Base-by-base conservation (phyloP, 2,113 vertebrate species). In the Bufo bufo region DNA sequence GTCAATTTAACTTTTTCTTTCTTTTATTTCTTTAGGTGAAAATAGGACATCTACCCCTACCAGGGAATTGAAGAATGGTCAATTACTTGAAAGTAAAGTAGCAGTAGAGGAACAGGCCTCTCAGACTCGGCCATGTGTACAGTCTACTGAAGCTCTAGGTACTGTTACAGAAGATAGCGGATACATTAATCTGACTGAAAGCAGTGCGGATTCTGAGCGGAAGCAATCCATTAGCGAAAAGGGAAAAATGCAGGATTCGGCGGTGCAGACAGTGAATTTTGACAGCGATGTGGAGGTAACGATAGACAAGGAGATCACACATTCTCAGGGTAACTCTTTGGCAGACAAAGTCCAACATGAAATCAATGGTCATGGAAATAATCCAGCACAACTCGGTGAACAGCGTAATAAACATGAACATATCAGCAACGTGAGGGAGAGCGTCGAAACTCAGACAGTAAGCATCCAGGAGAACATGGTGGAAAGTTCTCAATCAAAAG, bases 231-330 rank as follows among this genome's bases (percentile, higher is more conserved):
- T 0, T 56, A 52, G 81, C 79, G 93, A 93, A 84, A 90, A 91
- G 50, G 90, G 92, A 65, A 95, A 93, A 94, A 95, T 90, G 90
- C 95, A 95, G 87, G 95, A 96, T 91, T 94, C 92, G 61, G 94
- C 95, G 72, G 95, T 95, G 91, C 95, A 96, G 90, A 91, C 94
- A 65, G 82, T 88, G 59, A 90, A 89, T n/a, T 89, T 50, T 0
- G 84, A 87, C 71, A 88, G 89, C 50, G 89, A 72, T 90, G 90
- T 92, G 77, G 82, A 77, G 58, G 89, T 79, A 61, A 86, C 89
- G 89, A 3, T 0, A 0, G 49, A 85, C 23, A 86, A 59, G 72
- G 90, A 91, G 90, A 77, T 50, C n/a, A 10, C 0, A 74, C 16
- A 84, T 90, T 59, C 80, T 87, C 90, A 85, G 78, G 84, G 23